These are phyloP conservation scores for Caranx melampygus DNA, from an alignment of 2,113 vertebrate species.

Conservation along the genomic window DNA sequence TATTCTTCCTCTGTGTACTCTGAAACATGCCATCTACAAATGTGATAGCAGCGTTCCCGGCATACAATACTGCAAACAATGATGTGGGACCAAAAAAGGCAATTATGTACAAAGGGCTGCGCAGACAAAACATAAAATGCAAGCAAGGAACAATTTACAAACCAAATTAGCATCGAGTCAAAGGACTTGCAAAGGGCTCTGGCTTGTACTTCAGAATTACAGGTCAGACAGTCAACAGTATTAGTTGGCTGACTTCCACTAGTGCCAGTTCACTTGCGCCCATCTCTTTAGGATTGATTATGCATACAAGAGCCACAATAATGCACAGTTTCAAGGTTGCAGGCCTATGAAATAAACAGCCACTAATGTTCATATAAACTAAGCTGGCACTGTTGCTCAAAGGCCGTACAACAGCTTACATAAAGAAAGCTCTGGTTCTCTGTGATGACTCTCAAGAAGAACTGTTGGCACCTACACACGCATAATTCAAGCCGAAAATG, in stretches of 20 bases:
- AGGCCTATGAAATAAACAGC: constrained; percentile 39
- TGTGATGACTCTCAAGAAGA: neutral
- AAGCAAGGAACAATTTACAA: constrained; percentile 51
- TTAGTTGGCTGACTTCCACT: constrained; percentile 8
- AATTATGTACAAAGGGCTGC: constrained; percentile 23
- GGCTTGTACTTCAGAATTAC: neutral
- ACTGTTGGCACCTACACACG: constrained; percentile 5
- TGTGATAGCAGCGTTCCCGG: constrained; percentile 5
- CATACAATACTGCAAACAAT: neutral
- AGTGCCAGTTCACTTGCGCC: constrained; percentile 17
- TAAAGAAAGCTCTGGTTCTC: neutral
- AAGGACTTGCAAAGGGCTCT: constrained; percentile 9
- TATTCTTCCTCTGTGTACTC: constrained; percentile 25
- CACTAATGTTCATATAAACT: neutral
- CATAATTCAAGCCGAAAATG: constrained; percentile 34
- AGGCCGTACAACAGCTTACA: constrained; percentile 1
- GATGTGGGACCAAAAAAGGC: neutral
- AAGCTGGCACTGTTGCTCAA: constrained; percentile 42
- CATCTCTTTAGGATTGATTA: constrained; percentile 51
- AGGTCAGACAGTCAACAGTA: constrained; percentile 28
- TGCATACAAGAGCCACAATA: constrained; percentile 33
- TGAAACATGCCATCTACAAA: constrained; percentile 25
- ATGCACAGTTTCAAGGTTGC: constrained; percentile 56
- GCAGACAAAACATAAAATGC: constrained; percentile 29
- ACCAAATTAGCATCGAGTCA: constrained; percentile 34